Base-by-base conservation (phyloP, 2,888 invertebrate species). In the Molanna angustata region DNA sequence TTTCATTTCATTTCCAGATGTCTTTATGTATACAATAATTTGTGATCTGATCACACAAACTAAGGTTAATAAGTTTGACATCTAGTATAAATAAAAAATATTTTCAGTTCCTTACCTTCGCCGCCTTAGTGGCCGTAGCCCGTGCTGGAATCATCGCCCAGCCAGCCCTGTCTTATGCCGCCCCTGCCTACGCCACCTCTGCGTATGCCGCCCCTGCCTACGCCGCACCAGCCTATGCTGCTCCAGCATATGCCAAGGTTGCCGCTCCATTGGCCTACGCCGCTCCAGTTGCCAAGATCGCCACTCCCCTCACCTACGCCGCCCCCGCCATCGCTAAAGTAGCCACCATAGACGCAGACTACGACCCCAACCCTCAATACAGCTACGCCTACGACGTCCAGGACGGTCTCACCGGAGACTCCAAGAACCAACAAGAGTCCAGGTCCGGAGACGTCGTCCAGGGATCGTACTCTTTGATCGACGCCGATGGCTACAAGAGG, bases 361-460 rank as follows among this genome's bases (percentile, higher is more conserved):
- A 49, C 56, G 59, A 52, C 48, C 54, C 45, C 22, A 48, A 49
- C 49, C 69, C 68, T 42, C 76, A 78, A 63, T 79, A 80, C 71
- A 74, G 72, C 64, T 80, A 74, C 68, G 73, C 76, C 1, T 80
- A 80, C 66, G 78, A 79, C 58, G 77, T 80, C 7, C 77, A 80
- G 62, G 80, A 80, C 60, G 68, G 72, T 56, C 67, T 78, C 45
- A 80, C 80, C 43, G 78, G 78, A 17, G 78, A 78, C 65, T 70
- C 62, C 33, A 78, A 78, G 63, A 69, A 66, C 62, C 76, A 76
- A 62, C 68, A 71, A 50, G 78, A 78, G 64, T 67, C 64, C 46
- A 73, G 78, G 54, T 70, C 70, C 45, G 78, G 78, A 50, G 77
- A 78, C 58, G 72, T 73, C 22, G 78, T 78, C 14, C 71, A 72